These are phyloP conservation scores for Pocillopora meandrina DNA, from an alignment of 92 coral and sea anemone species.

Conservation along the genomic window DNA sequence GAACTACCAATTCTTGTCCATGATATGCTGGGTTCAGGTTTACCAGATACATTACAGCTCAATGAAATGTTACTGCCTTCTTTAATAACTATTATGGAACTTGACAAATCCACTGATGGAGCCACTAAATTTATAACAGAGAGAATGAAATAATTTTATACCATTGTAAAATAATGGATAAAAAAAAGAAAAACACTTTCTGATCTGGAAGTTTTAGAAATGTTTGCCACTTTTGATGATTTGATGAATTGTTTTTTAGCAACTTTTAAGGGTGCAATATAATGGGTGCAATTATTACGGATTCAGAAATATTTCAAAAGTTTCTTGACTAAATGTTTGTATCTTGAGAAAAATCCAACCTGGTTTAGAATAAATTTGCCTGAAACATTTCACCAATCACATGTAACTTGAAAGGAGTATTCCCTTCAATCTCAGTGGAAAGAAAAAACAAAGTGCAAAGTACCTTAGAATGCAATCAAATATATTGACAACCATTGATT, in stretches of 20 bases:
- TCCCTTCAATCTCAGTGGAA: too few species aligned
- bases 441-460: neutral
- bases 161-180: neutral
- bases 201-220: too few species aligned
- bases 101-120: neutral
- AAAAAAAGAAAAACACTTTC: neutral
- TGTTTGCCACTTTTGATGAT: too few species aligned
- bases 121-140: neutral
- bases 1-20: slow-evolving; percentile 17
- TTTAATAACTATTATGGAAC: neutral
- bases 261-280: too few species aligned
- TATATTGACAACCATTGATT: neutral
- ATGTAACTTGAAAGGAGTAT: too few species aligned
- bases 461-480: neutral
- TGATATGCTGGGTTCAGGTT: slow-evolving; percentile 7
- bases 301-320: too few species aligned
- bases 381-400: too few species aligned
- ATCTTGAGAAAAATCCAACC: too few species aligned
- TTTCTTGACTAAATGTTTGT: too few species aligned
- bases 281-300: too few species aligned
- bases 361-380: too few species aligned
- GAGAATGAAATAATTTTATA: neutral
- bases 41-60: slow-evolving; percentile 17
- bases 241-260: too few species aligned
- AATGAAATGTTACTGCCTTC: slow-evolving; percentile 8